These are phyloP conservation scores for Saccopteryx bilineata DNA, from an alignment of 2,113 vertebrate species.

Conservation along the genomic window DNA sequence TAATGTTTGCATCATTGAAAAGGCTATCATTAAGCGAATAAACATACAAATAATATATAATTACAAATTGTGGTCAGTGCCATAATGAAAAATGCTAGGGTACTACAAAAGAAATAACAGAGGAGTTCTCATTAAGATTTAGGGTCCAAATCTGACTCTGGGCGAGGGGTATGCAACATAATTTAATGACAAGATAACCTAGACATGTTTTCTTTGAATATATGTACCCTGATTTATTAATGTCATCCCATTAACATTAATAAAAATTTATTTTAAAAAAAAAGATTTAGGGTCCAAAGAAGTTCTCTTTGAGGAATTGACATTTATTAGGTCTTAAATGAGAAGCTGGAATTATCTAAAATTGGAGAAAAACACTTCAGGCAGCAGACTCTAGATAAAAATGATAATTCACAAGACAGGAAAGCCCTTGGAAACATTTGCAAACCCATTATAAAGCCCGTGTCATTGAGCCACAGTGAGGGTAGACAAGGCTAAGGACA, in stretches of 20 bases:
- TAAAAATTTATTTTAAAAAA: too few species aligned
- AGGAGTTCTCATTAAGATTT: background rate
- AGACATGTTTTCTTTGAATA: too few species aligned
- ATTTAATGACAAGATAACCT: too few species aligned
- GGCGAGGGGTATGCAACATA: too few species aligned
- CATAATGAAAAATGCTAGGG: background rate
- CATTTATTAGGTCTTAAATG: background rate
- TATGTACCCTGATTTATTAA: too few species aligned
- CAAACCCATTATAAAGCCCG: background rate
- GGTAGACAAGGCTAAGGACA: accelerated
- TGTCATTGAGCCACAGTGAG: background rate
- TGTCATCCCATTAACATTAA: too few species aligned
- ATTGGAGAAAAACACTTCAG: background rate
- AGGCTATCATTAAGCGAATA: background rate
- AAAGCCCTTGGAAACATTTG: background rate
- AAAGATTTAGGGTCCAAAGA: background rate
- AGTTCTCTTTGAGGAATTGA: background rate
- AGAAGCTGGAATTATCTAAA: background rate
- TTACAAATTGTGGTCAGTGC: background rate
- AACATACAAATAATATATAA: background rate
- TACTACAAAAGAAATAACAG: background rate
- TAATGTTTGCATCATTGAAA: background rate
- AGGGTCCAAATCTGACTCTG: background rate
- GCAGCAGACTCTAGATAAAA: background rate
- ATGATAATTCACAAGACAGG: background rate